phyloP scores from a whole-genome alignment of 2,888 invertebrate genomes.

The Cataglyphis albicans region DNA sequence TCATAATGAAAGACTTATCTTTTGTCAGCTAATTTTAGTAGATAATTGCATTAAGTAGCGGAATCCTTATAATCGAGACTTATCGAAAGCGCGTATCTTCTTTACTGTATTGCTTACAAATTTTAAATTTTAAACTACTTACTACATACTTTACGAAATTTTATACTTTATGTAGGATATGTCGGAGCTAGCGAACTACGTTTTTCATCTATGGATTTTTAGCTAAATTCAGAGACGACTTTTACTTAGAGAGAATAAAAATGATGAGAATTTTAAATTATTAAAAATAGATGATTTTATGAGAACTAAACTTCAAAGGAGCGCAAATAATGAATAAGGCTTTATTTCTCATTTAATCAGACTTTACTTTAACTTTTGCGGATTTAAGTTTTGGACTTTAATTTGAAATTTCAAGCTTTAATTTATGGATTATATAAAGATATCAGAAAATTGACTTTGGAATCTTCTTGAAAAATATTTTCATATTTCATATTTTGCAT shows the following conservation, averaged over 20 bases:
- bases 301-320: background rate
- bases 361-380: background rate
- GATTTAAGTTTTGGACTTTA: background rate
- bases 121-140: conserved; percentile 1
- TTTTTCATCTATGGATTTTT: background rate
- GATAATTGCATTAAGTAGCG: conserved; percentile 4
- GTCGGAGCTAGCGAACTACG: background rate
- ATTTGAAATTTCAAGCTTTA: background rate
- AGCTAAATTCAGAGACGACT: background rate
- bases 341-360: conserved; percentile 5
- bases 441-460: background rate
- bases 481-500: background rate
- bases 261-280: background rate
- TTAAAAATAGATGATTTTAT: background rate
- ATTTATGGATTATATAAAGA: background rate
- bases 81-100: conserved; percentile 3
- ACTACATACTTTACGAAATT: background rate
- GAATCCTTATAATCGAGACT: conserved; percentile 5
- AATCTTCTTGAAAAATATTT: background rate
- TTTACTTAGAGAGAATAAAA: background rate
- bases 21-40: background rate
- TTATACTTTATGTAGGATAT: background rate
- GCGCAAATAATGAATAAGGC: background rate
- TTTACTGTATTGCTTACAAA: conserved; percentile 5
- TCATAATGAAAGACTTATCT: background rate